Evolutionary conservation across 2,113 vertebrate genomes (phyloP).

Genomic region (Myrmophylax atrothorax): DNA sequence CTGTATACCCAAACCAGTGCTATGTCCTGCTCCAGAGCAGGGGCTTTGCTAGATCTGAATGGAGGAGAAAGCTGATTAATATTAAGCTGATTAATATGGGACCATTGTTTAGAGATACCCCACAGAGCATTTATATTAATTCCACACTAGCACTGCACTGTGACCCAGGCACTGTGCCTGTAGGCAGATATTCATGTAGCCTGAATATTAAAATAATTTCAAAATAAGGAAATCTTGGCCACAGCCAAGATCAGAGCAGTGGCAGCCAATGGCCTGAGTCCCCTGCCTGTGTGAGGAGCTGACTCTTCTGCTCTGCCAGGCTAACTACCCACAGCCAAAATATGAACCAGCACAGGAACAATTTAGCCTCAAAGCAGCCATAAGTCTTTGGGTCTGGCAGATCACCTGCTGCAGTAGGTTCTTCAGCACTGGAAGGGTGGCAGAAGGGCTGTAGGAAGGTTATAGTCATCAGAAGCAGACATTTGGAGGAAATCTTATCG

Average conservation of each 20-base stretch:
- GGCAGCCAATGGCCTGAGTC: accelerated
- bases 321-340: neutral
- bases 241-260: neutral
- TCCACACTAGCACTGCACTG: neutral
- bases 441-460: neutral
- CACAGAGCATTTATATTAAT: neutral
- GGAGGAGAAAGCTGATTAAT: slow-evolving; percentile 43
- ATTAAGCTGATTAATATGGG: slow-evolving; percentile 42
- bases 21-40: accelerated
- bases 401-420: neutral
- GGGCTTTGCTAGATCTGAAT: neutral
- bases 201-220: neutral
- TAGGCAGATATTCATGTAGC: neutral
- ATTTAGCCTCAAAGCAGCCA: neutral
- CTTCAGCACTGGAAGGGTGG: neutral
- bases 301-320: neutral
- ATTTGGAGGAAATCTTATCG: neutral
- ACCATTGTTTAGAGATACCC: slow-evolving; percentile 25
- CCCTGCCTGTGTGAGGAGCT: neutral
- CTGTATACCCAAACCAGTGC: neutral
- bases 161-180: neutral
- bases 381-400: neutral
- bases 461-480: neutral
- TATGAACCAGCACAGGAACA: neutral
- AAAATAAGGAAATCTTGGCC: neutral